Evolutionary conservation across 2,888 invertebrate species (phyloP), one percentile per base, ranked within the genome.

Genomic region (Lasioglossum morio): DNA sequence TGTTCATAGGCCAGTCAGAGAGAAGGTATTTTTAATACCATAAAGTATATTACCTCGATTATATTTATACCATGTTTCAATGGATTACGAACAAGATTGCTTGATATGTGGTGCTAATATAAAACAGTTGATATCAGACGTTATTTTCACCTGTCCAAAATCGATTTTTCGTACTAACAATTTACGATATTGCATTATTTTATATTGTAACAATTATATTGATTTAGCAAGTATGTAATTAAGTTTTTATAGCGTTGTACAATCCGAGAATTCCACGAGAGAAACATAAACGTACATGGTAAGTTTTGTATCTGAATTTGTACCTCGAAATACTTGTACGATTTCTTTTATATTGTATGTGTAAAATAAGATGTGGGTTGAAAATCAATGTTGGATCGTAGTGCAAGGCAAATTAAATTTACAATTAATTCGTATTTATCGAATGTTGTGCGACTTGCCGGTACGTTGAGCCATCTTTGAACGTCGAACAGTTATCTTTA

Each of bases 21-120:
- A 73, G 53, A 84, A 84, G 79, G 82, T 85, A 79, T 79, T 86
- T 85, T 79, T 76, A 63, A 79, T 82, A 82, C 70, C 73, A 19
- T 73, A n/a, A 74, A 77, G 40, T 81, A 57, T 80, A 63, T 46
- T 75, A 72, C 40, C 16, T 72, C 60, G 74, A 74, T 81, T 77
- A 75, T 85, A 79, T 81, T 77, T 72, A 63, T 77, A 85, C 48
- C 10, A 37, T 60, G 46, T 60, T 78, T 77, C 37, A 69, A 69
- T 69, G 69, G 37, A 69, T n/a, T 82, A 81, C 34, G 27, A 79
- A 82, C 40, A 76, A 76, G 12, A 66, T 81, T 53, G 53, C 79
- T 85, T 73, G 66, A 69, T 30, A 30, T 30, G 57, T 37, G 86
- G 81, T 86, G 86, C 85, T 86, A 81, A 73, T 66, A 72, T 81